Evolutionary conservation across 2,888 invertebrate genomes (phyloP).

Genomic region (Stegana nigrithorax): DNA sequence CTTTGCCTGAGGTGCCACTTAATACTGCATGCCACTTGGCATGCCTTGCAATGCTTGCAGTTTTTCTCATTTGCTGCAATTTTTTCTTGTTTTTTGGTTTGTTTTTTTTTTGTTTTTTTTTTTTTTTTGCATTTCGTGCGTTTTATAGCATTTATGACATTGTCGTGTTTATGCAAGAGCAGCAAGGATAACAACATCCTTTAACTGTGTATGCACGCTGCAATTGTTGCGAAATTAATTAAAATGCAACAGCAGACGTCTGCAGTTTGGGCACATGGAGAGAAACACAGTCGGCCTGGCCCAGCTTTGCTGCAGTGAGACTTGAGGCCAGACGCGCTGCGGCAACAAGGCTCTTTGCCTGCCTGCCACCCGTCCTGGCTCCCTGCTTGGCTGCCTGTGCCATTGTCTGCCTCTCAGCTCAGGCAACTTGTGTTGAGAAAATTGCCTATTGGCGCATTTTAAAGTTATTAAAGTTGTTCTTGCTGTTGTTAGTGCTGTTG

Average conservation of each 20-base stretch:
- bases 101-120: not conserved
- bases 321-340: too few species aligned
- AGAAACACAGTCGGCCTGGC: not conserved
- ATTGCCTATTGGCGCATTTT: conserved; percentile 15
- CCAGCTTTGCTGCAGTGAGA: not conserved
- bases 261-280: not conserved
- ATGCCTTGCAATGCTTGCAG: conserved; percentile 2
- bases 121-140: conserved; percentile 1
- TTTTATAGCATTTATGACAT: conserved; percentile 29
- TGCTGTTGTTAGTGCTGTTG: too few species aligned
- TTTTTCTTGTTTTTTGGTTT: not conserved
- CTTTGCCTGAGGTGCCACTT: conserved; percentile 15
- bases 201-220: not conserved
- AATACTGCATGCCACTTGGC: conserved; percentile 10
- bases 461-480: conserved; percentile 3
- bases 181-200: conserved; percentile 23
- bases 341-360: too few species aligned
- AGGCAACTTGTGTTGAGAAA: not conserved
- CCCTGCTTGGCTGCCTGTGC: not conserved
- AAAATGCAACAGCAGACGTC: conserved; percentile 20
- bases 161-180: conserved; percentile 28
- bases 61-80: conserved; percentile 4
- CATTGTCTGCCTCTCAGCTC: too few species aligned
- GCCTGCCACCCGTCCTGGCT: too few species aligned
- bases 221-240: conserved; percentile 29